Percentiles rank a stretch among this genome's conserved stretches.
phyloP scores from a whole-genome alignment of 2,888 invertebrate species.

The Lepidocyrtoides sp. region DNA sequence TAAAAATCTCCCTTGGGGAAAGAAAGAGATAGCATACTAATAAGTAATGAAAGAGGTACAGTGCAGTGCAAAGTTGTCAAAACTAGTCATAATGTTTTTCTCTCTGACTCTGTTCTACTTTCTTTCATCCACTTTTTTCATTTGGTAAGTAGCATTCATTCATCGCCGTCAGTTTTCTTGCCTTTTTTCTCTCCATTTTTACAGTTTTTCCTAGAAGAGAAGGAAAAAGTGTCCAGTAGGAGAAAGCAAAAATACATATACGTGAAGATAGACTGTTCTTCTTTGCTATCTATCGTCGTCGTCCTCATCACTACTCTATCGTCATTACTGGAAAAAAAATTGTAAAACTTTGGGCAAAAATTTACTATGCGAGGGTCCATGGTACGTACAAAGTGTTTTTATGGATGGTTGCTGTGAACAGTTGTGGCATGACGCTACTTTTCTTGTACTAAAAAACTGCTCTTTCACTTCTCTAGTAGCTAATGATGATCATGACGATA shows the following conservation, averaged over 20 bases:
- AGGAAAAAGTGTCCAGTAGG: slow-evolving; percentile 38
- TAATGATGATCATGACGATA: background rate
- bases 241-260: slow-evolving; percentile 5
- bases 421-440: background rate
- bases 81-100: background rate
- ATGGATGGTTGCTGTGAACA: slow-evolving; percentile 44
- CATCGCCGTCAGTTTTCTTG: slow-evolving; percentile 36
- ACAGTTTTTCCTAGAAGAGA: background rate
- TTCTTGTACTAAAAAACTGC: background rate
- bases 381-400: slow-evolving; percentile 47
- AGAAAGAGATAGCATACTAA: slow-evolving; percentile 43
- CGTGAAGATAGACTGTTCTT: slow-evolving; percentile 7
- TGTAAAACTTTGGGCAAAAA: slow-evolving; percentile 61
- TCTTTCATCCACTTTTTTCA: no score
- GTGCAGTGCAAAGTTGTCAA: background rate
- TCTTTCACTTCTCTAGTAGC: background rate
- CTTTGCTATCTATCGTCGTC: background rate
- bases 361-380: slow-evolving; percentile 34
- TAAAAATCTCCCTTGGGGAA: slow-evolving; percentile 61
- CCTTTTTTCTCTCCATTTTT: background rate
- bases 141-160: slow-evolving; percentile 24
- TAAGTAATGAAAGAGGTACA: background rate
- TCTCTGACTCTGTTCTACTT: slow-evolving; percentile 27
- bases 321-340: slow-evolving; percentile 41
- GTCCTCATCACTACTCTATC: slow-evolving; percentile 7